Base-by-base conservation (phyloP, 2,888 invertebrate species). In the Hanleya hanleyi region DNA sequence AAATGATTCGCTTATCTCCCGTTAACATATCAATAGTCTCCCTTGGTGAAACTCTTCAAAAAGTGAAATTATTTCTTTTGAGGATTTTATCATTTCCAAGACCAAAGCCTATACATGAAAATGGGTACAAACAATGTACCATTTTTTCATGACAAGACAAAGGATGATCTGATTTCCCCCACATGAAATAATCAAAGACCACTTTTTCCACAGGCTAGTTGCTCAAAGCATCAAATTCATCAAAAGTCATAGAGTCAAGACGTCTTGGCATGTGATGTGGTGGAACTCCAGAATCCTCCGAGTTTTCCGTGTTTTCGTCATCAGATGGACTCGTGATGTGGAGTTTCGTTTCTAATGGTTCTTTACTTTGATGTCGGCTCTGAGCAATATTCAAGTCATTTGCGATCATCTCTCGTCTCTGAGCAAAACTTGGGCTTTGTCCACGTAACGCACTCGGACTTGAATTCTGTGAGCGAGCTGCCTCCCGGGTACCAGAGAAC, bases 241-340 rank as follows among this genome's bases (percentile, higher is more conserved):
- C 79, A 35, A 79, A 71, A 33, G 76, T 77, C 76, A 79, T 77
- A 0, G 77, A 73, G 18, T 79, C 77, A 9, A 79, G 69, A 33
- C 74, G 66, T 33, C 77, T 67, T 9, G 75, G 70, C 35, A 66
- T 26, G 15, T 26, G 69, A 22, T 75, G 74, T 7, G 71, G 38
- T 3, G 78, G 72, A 15, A 71, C 70, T 38, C 78, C 77, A 33
- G 77, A 79, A 35, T 83, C 79, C 35, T 79, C 79, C 4, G 81
- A 82, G 70, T 82, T 81, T 37, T 82, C 80, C 41, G 78, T 80
- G 70, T 79, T 78, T 41, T 81, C 81, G 38, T 81, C 81, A 36
- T 83, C 81, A 0, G 80, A 80, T 0, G 81, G 79, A 71, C 78
- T 79, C 35, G 76, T 79, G 32, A 80, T 72, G 18, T 78, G 70